Percentiles rank a stretch among this genome's conserved stretches.
These are phyloP conservation scores for Edolisoma coerulescens DNA, from an alignment of 2,113 vertebrate species.

Conservation along the genomic window DNA sequence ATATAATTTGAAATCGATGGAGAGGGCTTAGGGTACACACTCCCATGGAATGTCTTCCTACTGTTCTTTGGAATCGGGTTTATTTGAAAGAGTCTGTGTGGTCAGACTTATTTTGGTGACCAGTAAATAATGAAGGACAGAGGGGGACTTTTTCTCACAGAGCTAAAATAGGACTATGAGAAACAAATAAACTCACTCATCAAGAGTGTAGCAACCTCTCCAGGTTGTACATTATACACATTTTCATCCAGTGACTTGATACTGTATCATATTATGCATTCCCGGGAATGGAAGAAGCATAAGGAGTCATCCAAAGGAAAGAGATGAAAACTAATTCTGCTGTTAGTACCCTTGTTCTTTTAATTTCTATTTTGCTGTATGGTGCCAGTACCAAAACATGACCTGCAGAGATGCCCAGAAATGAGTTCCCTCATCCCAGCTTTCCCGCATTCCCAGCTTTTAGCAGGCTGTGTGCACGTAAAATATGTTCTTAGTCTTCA, in stretches of 20 bases:
- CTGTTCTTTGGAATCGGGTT: neutral
- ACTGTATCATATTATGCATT: neutral
- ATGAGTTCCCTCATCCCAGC: neutral
- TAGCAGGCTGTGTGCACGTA: neutral
- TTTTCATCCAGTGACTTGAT: neutral
- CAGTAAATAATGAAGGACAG: neutral
- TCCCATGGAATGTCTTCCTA: neutral
- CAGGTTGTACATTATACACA: neutral
- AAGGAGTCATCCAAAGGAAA: neutral
- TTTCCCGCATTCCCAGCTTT: neutral
- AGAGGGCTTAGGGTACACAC: neutral
- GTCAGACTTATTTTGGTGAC: neutral
- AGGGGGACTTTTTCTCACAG: neutral
- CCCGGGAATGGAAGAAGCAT: neutral
- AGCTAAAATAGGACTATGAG: neutral
- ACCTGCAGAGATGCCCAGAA: neutral
- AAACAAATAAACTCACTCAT: neutral
- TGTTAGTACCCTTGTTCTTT: neutral
- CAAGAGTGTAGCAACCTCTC: neutral
- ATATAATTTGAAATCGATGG: neutral
- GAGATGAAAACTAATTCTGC: neutral
- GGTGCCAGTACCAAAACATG: neutral
- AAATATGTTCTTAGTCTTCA: neutral
- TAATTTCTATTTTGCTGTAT: neutral
- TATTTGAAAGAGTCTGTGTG: neutral